A percentile compares a stretch with the other conserved stretches of the same genome.
These are phyloP conservation scores for Pecten maximus DNA, from an alignment of 2,888 invertebrate genomes.

Conservation along the genomic window DNA sequence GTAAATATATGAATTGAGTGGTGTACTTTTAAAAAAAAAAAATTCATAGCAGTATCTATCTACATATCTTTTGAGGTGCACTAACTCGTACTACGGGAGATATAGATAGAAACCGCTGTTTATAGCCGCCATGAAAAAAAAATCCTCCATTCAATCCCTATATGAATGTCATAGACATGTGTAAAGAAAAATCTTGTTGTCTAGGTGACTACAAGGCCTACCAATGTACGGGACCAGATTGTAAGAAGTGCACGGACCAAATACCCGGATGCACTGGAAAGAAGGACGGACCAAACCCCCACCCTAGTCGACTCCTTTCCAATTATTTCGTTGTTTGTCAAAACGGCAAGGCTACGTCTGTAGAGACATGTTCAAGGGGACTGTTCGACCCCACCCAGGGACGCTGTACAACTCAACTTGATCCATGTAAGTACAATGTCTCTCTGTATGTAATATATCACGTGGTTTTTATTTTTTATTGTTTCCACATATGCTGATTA, in stretches of 20 bases:
- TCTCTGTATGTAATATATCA: neutral
- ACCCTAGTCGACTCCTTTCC: slow-evolving; percentile 65
- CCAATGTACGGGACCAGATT: slow-evolving; percentile 61
- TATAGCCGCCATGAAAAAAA: too few species aligned
- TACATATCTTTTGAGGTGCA: too few species aligned
- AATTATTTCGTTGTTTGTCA: slow-evolving; percentile 64
- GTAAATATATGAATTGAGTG: too few species aligned
- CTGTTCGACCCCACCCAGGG: slow-evolving; percentile 66
- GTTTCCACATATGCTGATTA: too few species aligned
- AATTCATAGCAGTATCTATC: too few species aligned
- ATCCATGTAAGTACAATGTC: slow-evolving; percentile 56
- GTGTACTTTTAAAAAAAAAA: too few species aligned
- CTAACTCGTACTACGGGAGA: too few species aligned
- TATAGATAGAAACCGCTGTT: too few species aligned
- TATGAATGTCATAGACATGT: too few species aligned
- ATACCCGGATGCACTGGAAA: slow-evolving; percentile 67
- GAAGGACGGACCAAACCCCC: slow-evolving; percentile 66
- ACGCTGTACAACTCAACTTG: slow-evolving; percentile 60
- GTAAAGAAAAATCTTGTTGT: neutral
- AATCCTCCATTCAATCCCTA: too few species aligned
- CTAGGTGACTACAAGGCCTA: slow-evolving; percentile 72
- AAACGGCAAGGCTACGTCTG: slow-evolving; percentile 58
- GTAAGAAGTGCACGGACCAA: slow-evolving; percentile 54
- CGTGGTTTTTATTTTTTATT: too few species aligned
- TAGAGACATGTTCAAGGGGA: slow-evolving; percentile 58